phyloP scores from a whole-genome alignment of 2,113 vertebrate genomes.

The Rallus limicola region DNA sequence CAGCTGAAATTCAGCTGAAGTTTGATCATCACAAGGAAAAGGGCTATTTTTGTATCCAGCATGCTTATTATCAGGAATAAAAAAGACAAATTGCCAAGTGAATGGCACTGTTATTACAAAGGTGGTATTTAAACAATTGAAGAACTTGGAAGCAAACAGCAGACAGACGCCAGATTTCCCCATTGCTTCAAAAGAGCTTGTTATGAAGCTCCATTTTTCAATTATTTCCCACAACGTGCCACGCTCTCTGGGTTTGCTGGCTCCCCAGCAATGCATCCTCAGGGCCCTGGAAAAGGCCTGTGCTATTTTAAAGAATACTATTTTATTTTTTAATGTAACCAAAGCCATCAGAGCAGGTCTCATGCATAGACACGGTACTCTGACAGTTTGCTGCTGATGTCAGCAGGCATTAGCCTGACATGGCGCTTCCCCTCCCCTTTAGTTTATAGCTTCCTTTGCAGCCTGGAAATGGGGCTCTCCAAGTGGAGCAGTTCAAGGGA shows the following conservation, averaged over 20 bases:
- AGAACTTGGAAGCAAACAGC: conserved; percentile 31
- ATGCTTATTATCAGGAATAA: background rate
- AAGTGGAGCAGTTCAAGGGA: background rate
- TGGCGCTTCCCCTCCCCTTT: background rate
- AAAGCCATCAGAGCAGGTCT: background rate
- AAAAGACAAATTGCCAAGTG: conserved; percentile 10
- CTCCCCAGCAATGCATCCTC: background rate
- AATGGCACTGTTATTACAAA: background rate
- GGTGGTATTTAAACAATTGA: conserved; percentile 7
- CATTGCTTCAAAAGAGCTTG: background rate
- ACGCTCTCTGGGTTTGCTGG: background rate
- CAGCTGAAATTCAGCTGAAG: background rate
- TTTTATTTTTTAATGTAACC: background rate
- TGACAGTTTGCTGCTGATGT: background rate
- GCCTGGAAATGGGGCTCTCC: background rate
- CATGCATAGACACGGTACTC: background rate
- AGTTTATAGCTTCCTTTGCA: background rate
- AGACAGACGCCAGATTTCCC: conserved; percentile 21
- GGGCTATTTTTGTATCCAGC: background rate
- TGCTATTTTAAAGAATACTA: background rate
- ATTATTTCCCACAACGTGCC: background rate
- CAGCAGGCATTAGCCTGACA: background rate
- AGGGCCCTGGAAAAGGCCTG: background rate
- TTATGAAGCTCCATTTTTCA: background rate
- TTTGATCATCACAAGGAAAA: background rate